These are phyloP conservation scores for Caenorhabditis becei DNA, from an alignment of 2,888 invertebrate genomes.

Conservation along the genomic window DNA sequence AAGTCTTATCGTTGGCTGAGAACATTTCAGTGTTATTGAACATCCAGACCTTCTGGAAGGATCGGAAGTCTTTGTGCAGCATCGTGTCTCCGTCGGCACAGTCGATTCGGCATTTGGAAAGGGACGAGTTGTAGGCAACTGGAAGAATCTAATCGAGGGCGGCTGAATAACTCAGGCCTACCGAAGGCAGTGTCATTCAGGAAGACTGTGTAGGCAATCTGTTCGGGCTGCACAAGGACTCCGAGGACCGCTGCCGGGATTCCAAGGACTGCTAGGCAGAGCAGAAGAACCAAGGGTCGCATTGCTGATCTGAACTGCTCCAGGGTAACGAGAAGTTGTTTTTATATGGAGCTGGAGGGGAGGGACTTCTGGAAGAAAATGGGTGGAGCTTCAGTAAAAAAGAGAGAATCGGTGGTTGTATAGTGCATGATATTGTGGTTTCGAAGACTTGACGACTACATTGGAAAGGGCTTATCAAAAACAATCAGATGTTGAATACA, in stretches of 20 bases:
- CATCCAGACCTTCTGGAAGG: conserved; percentile 59
- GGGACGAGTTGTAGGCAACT: conserved; percentile 54
- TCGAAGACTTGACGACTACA: conserved; percentile 31
- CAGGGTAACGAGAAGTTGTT: background rate
- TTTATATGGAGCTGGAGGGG: background rate
- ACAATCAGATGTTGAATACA: conserved; percentile 34
- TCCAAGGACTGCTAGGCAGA: background rate
- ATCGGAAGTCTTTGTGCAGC: conserved; percentile 39
- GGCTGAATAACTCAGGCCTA: background rate
- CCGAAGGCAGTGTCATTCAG: conserved; percentile 57
- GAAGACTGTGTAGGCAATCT: conserved; percentile 46
- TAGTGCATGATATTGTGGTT: conserved; percentile 33
- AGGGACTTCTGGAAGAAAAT: conserved; percentile 6
- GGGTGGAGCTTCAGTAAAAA: conserved; percentile 25
- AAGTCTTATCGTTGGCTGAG: conserved; percentile 54
- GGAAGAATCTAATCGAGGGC: background rate
- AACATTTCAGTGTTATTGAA: conserved; percentile 53
- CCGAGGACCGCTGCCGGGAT: background rate
- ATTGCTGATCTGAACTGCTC: background rate
- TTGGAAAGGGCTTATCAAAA: conserved; percentile 48
- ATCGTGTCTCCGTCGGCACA: conserved; percentile 58
- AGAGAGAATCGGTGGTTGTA: too few relatives aligned
- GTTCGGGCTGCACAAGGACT: conserved; percentile 39
- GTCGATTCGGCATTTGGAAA: conserved; percentile 51
- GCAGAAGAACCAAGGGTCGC: background rate